Conservation (phyloP, 2,797 vertebrate species). For the Alcedo atthis region DNA sequence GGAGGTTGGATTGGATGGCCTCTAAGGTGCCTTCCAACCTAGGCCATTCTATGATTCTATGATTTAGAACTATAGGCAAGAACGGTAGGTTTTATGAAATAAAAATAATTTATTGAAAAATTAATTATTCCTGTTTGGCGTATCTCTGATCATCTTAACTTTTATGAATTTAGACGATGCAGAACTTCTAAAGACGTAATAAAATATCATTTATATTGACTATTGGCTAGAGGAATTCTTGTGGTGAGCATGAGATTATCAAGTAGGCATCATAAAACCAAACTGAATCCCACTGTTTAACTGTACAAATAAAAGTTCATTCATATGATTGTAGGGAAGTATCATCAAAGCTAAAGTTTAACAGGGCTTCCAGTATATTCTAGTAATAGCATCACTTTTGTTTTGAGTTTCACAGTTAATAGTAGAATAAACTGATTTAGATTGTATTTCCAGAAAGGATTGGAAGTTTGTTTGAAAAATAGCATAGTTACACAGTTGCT, state of each 20-base stretch:
- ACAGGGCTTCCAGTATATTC: accelerated
- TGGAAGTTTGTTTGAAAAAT: not conserved
- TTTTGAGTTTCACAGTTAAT: not conserved
- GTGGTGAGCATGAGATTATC: not conserved
- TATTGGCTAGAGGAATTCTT: not conserved
- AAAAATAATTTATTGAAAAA: not conserved
- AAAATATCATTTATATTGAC: accelerated
- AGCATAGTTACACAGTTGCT: accelerated
- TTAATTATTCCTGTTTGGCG: not conserved
- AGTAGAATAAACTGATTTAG: not conserved
- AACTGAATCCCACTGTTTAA: not conserved
- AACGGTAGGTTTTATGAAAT: not conserved
- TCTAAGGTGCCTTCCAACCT: no score
- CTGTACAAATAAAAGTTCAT: not conserved
- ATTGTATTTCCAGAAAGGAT: not conserved
- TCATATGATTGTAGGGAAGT: not conserved
- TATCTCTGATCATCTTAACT: not conserved
- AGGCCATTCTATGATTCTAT: no score
- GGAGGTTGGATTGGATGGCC: no score
- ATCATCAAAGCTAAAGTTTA: not conserved
- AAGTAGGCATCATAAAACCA: not conserved
- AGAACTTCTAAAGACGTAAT: not conserved
- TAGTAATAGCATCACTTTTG: not conserved
- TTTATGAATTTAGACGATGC: not conserved
- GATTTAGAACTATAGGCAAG: not conserved